Base-by-base conservation (phyloP, 2,888 invertebrate genomes). In the Lampropteryx suffumata region DNA sequence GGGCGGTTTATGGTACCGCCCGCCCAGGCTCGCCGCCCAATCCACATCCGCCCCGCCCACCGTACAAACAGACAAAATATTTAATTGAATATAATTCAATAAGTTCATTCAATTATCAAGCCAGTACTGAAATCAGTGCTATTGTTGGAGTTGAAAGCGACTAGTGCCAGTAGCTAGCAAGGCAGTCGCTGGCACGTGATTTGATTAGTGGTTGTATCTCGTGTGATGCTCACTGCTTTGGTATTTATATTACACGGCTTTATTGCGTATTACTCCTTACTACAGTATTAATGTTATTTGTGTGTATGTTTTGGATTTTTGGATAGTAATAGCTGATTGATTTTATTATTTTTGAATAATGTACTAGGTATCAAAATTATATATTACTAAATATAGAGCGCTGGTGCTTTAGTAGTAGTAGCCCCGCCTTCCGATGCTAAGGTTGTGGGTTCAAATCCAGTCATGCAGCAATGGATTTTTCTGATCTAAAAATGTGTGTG, bases 21-120 rank as follows among this genome's bases (percentile, higher is more conserved):
- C 84, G 79, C 75, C 78, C 70, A 62, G 42, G 56, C 73, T 47
- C 59, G 61, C 84, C 84, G 85, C 85, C 86, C 80, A 79, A 73
- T 68, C 70, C 61, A 59, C 59, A 43, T 55, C 29, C 64, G 73
- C 69, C 69, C 82, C 84, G 84, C 87, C 86, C 76, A 76, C 77
- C 75, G 74, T 75, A 78, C 77, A 74, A 57, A 64, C 57, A 63
- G 65, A 69, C 60, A 54, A 68, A 70, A 79, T 42, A 42, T 24
- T 36, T 87, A 86, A 87, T 86, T 84, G 83, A 77, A 67, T 69
- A 72, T 87, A 86, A 88, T 86, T 82, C 75, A 85, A 86, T 70
- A 73, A 69, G 69, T 60, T 28, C 76, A 87, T 87, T 86, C 77
- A 84, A 85, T 88, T 87, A 86, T 65, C 60, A 69, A 64, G 61